Conservation (phyloP, 2,113 vertebrate species). For the Cavia porcellus region DNA sequence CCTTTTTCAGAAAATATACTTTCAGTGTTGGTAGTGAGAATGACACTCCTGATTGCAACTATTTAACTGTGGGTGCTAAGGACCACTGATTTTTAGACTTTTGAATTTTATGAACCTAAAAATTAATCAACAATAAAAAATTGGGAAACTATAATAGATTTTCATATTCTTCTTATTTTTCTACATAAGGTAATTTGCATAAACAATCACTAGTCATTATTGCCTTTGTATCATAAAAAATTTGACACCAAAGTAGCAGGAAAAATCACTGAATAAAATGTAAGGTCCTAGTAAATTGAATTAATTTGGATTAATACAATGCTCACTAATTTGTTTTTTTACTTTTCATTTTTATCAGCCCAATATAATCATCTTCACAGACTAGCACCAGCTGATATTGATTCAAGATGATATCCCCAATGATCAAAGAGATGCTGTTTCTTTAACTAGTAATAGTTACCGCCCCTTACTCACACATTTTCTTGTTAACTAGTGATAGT, state of each 20-base stretch:
- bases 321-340: not conserved
- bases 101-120: conserved; percentile 59
- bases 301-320: conserved; percentile 58
- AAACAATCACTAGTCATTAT: conserved; percentile 49
- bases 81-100: conserved; percentile 30
- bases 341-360: not conserved
- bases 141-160: not conserved
- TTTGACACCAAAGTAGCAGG: conserved; percentile 13
- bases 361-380: not conserved
- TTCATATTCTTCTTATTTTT: conserved; percentile 37
- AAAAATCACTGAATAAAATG: conserved; percentile 38
- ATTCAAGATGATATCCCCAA: not conserved
- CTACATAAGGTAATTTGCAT: conserved; percentile 36
- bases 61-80: not conserved
- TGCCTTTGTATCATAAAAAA: conserved; percentile 43
- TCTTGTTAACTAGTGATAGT: not conserved
- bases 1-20: conserved; percentile 43
- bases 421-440: not conserved
- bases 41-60: not conserved
- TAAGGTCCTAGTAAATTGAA: conserved; percentile 20
- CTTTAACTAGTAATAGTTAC: not conserved
- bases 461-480: not conserved
- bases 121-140: conserved; percentile 48
- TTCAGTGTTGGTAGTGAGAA: not conserved
- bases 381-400: not conserved